These are phyloP conservation scores for Petrocephalus zakoni DNA, from an alignment of 2,113 vertebrate species.

Conservation along the genomic window DNA sequence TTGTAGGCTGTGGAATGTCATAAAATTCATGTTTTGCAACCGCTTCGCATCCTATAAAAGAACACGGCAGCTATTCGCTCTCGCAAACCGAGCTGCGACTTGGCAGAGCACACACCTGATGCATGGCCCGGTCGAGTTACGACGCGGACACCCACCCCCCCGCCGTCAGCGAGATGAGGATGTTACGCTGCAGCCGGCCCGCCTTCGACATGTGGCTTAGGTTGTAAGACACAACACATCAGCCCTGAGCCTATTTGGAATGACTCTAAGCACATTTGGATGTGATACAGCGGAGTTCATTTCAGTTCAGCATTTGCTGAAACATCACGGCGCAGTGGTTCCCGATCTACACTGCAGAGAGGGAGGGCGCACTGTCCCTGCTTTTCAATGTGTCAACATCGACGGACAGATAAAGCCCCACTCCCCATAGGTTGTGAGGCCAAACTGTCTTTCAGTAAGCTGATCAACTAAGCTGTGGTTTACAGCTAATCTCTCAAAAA, in stretches of 20 bases:
- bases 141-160: background rate
- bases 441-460: background rate
- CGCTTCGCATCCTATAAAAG: constrained; percentile 2
- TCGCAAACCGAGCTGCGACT: background rate
- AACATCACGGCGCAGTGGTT: background rate
- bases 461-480: background rate
- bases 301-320: background rate
- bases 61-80: background rate
- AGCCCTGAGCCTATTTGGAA: constrained; percentile 1
- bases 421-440: background rate
- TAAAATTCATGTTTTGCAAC: background rate
- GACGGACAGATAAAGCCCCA: background rate
- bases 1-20: background rate
- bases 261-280: constrained; percentile 15
- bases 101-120: constrained; percentile 15
- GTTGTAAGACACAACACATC: constrained; percentile 12
- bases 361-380: background rate
- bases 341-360: background rate
- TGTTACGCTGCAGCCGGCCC: background rate
- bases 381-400: background rate
- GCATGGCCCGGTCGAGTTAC: background rate
- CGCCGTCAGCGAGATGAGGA: background rate
- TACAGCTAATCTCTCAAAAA: constrained; percentile 7
- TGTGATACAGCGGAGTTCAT: constrained; percentile 4
- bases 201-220: background rate